Percentiles rank a stretch among this genome's conserved stretches.
phyloP scores from a whole-genome alignment of 2,113 vertebrate species.

The Ovis aries region DNA sequence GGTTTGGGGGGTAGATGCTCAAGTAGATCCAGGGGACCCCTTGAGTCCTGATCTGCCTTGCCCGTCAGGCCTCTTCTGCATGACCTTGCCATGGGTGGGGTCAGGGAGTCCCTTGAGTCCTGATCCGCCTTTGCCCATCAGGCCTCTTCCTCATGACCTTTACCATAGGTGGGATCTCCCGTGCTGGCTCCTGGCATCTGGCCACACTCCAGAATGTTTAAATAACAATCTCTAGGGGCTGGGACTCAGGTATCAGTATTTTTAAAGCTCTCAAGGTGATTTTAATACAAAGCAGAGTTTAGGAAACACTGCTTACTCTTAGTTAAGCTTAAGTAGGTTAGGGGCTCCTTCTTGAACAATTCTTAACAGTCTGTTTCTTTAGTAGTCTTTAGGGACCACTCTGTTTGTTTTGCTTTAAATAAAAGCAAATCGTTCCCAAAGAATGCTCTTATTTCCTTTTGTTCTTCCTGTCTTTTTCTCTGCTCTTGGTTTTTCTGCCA shows the following conservation, averaged over 20 bases:
- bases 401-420: constrained; percentile 36
- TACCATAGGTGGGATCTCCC: too few relatives aligned
- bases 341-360: not conserved
- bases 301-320: not conserved
- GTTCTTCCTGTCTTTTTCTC: not conserved
- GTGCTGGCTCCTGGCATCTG: not conserved
- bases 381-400: constrained; percentile 5
- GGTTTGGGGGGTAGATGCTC: too few relatives aligned
- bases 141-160: too few relatives aligned
- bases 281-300: not conserved
- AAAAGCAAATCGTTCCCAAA: constrained; percentile 18
- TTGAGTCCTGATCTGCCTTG: too few relatives aligned
- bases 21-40: too few relatives aligned
- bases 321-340: constrained; percentile 22
- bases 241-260: not conserved
- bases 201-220: constrained; percentile 15
- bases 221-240: not conserved
- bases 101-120: too few relatives aligned
- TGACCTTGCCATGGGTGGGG: too few relatives aligned
- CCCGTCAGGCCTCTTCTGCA: too few relatives aligned
- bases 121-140: too few relatives aligned
- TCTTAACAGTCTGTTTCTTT: constrained; percentile 6
- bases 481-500: not conserved
- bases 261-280: not conserved
- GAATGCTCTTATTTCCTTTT: constrained; percentile 4